Evolutionary conservation across 2,113 vertebrate genomes (phyloP).

Genomic region (Lethenteron camtschaticum): DNA sequence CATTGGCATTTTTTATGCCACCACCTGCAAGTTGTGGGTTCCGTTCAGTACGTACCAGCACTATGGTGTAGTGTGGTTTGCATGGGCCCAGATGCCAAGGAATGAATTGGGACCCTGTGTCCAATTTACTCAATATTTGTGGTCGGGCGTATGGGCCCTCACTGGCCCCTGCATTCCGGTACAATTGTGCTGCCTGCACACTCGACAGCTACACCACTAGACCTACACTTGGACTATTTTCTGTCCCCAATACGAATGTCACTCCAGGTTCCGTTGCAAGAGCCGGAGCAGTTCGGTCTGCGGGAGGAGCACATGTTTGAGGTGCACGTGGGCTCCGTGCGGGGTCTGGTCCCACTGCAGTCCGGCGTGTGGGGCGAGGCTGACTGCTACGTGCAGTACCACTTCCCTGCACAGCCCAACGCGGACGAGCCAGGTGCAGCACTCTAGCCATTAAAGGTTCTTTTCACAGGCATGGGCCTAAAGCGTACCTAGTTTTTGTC

Average conservation of each 20-base stretch:
- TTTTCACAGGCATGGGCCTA: no score
- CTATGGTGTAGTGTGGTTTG: no score
- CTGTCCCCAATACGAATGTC: background rate
- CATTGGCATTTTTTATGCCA: background rate
- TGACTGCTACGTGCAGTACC: conserved; percentile 76
- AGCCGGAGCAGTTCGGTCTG: conserved; percentile 11
- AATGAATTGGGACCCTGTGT: background rate
- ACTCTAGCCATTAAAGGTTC: no score
- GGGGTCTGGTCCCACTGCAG: conserved; percentile 52
- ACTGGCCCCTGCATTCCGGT: background rate
- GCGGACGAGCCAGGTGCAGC: background rate
- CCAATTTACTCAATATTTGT: background rate
- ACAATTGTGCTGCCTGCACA: background rate
- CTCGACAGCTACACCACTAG: background rate
- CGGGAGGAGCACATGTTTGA: conserved; percentile 60
- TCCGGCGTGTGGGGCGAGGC: conserved; percentile 87
- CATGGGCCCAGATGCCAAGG: no score
- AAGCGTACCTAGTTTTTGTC: no score
- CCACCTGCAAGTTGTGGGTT: background rate
- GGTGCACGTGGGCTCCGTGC: conserved; percentile 38
- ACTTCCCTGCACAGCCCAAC: conserved; percentile 42
- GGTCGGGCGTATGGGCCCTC: background rate
- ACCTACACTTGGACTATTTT: background rate
- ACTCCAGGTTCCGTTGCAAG: background rate
- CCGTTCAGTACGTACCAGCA: background rate